phyloP scores from a whole-genome alignment of 2,113 vertebrate species.

The Tupaia chinensis region DNA sequence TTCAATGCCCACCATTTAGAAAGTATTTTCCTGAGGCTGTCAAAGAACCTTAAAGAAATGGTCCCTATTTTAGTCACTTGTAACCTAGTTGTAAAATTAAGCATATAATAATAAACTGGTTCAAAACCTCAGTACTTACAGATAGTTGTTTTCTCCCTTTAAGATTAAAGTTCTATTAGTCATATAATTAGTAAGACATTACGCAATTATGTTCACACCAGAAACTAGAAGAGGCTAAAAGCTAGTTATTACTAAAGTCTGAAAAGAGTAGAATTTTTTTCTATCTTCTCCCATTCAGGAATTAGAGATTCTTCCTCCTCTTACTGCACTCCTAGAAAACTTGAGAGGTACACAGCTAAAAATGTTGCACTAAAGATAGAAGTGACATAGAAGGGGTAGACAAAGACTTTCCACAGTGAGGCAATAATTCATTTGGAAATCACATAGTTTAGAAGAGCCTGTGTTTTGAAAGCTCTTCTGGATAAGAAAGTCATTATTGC shows the following conservation, averaged over 20 bases:
- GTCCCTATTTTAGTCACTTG: background rate
- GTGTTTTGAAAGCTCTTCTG: background rate
- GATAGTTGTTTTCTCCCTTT: background rate
- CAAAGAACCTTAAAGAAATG: background rate
- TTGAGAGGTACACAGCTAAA: background rate
- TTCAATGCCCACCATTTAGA: background rate
- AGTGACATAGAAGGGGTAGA: background rate
- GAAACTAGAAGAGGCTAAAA: background rate
- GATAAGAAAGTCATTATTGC: background rate
- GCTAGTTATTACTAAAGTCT: background rate
- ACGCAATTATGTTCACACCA: background rate
- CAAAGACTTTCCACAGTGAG: background rate
- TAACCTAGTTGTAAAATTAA: slow-evolving; percentile 9
- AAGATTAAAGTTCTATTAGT: slow-evolving; percentile 19
- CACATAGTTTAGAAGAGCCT: background rate
- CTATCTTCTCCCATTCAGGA: background rate
- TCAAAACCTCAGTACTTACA: background rate
- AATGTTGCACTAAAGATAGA: background rate
- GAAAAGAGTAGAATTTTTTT: background rate
- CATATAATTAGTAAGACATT: background rate
- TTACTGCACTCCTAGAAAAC: background rate
- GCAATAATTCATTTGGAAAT: background rate
- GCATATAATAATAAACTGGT: background rate
- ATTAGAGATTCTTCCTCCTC: background rate
- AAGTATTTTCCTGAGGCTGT: background rate